Evolutionary conservation across 2,888 invertebrate genomes (phyloP), one percentile per base, ranked within the genome.

Genomic region (Acrobeloides nanus): DNA sequence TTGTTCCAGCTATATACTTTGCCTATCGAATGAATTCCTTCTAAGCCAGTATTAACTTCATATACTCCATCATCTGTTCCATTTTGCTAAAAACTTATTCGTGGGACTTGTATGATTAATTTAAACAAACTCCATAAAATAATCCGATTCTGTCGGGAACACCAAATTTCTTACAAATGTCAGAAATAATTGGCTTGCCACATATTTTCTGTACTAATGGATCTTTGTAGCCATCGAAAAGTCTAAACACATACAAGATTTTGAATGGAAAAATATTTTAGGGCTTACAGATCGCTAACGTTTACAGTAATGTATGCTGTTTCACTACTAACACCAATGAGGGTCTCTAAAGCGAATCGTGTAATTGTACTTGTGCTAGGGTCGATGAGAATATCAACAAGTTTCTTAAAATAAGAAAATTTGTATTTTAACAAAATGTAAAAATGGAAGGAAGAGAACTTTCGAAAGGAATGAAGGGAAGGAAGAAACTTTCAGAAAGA

Each of bases 201-300:
- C 71, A 71, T 6, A 57, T 20, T n/a, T 33, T 34, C 5, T 34
- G 27, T 18, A 63, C 37, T 21, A 59, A 25, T 15, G 62, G 62
- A 41, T 71, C 71, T 23, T 60, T 53, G 58, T 70, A 71, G 12
- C 71, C 71, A 6, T 65, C 61, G 49, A 72, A 71, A 17, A 71
- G 56, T n/a, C n/a, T n/a, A n/a, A n/a, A n/a, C n/a, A n/a, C n/a
- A n/a, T n/a, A n/a, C n/a, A n/a, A n/a, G n/a, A n/a, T n/a, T n/a
- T n/a, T n/a, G n/a, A n/a, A n/a, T n/a, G n/a, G n/a, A n/a, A n/a
- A n/a, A n/a, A n/a, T n/a, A n/a, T n/a, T n/a, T n/a, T n/a, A n/a
- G n/a, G n/a, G n/a, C n/a, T n/a, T n/a, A n/a, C 3, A 66, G 59
- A 26, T 68, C 62, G 8, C 62, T 56, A 7, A 62, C 63, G 8